Evolutionary conservation across 2,113 vertebrate species (phyloP).

Genomic region (Columbina picui): DNA sequence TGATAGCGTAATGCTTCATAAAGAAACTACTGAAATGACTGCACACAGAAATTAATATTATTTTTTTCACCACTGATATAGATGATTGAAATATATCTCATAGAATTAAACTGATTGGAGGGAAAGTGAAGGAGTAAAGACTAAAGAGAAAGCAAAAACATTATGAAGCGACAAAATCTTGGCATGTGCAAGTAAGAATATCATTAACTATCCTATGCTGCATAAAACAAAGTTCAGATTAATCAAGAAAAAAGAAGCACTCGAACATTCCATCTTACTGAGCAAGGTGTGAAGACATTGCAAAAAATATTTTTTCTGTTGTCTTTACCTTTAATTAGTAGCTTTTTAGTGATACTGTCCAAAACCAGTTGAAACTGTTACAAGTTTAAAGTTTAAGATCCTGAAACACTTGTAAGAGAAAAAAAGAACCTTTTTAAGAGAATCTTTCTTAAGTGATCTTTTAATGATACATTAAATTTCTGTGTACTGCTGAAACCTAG

Average conservation of each 20-base stretch:
- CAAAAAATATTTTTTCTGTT: background rate
- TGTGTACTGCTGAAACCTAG: background rate
- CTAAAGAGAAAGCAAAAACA: background rate
- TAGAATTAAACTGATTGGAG: background rate
- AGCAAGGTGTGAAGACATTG: background rate
- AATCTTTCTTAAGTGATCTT: background rate
- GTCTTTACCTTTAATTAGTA: background rate
- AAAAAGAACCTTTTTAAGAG: background rate
- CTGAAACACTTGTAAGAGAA: background rate
- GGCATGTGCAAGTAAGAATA: background rate
- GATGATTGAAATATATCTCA: background rate
- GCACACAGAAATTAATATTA: background rate
- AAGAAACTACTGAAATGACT: background rate
- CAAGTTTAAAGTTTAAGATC: background rate
- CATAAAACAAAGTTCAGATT: background rate
- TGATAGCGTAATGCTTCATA: background rate
- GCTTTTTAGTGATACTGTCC: background rate
- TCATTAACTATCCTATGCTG: background rate
- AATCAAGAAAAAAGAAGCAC: background rate
- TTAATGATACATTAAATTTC: background rate
- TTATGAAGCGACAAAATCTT: background rate
- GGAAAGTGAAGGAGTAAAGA: background rate
- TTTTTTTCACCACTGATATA: background rate
- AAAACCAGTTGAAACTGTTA: background rate
- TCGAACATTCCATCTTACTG: background rate